These are phyloP conservation scores for Coenonympha arcania DNA, from an alignment of 2,888 invertebrate genomes.

Conservation along the genomic window DNA sequence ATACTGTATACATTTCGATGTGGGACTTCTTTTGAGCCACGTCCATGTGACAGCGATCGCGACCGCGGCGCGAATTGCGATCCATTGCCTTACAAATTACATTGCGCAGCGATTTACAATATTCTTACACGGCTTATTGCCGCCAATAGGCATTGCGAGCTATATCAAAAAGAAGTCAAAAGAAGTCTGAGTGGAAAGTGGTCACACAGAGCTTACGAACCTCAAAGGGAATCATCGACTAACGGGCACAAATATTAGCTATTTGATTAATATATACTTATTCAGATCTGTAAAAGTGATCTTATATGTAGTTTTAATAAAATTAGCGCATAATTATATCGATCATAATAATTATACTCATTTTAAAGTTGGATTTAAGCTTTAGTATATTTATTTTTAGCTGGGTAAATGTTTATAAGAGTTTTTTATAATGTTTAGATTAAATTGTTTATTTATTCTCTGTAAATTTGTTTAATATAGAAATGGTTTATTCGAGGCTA, in stretches of 20 bases:
- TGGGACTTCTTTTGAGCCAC: no score
- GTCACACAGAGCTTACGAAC: neutral
- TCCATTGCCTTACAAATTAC: no score
- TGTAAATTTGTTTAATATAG: constrained; percentile 46
- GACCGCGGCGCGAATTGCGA: no score
- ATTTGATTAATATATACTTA: neutral
- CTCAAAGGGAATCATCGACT: neutral
- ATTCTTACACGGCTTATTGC: no score
- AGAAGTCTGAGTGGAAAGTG: neutral
- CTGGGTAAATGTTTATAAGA: constrained; percentile 21
- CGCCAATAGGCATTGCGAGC: no score
- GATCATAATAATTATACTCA: constrained; percentile 71
- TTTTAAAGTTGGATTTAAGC: constrained; percentile 49
- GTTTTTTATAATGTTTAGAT: constrained; percentile 10
- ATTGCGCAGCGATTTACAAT: no score
- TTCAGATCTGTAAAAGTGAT: constrained; percentile 7
- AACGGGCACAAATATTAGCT: neutral
- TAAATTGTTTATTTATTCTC: constrained; percentile 56
- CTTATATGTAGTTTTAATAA: constrained; percentile 9
- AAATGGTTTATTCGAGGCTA: constrained; percentile 63
- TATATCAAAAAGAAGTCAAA: no score
- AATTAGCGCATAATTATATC: constrained; percentile 52
- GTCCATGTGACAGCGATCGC: no score
- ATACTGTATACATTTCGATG: no score
- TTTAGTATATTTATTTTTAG: constrained; percentile 63